Conservation (phyloP, 2,797 vertebrate species). For the Pelodytes ibericus region DNA sequence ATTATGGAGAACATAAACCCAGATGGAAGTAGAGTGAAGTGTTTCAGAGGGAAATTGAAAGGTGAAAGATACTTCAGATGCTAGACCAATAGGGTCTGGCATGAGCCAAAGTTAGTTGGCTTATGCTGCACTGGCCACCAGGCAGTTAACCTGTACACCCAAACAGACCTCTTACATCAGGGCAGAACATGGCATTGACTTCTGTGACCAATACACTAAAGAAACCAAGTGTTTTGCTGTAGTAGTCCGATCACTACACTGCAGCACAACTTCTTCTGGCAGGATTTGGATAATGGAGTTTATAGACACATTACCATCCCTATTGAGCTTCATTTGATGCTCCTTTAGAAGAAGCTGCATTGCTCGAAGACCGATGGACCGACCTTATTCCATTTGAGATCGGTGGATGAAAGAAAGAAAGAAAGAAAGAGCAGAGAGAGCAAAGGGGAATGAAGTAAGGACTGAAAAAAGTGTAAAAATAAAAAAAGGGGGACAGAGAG, state of each 20-base stretch:
- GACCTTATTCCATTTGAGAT: slow-evolving; percentile 18
- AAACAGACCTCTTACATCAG: too few relatives aligned
- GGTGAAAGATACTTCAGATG: too few relatives aligned
- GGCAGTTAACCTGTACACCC: too few relatives aligned
- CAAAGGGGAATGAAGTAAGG: not conserved
- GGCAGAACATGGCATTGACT: not conserved
- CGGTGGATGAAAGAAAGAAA: not conserved
- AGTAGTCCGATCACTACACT: not conserved
- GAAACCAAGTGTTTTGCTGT: not conserved
- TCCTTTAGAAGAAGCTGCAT: not conserved
- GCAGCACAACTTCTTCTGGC: not conserved
- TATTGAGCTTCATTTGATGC: not conserved
- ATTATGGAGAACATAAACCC: too few relatives aligned
- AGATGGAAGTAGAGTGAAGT: too few relatives aligned
- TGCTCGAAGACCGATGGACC: slow-evolving; percentile 14
- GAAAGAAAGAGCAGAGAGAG: not conserved
- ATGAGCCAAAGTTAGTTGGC: too few relatives aligned
- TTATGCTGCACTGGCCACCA: too few relatives aligned
- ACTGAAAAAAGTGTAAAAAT: not conserved
- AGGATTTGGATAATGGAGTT: not conserved
- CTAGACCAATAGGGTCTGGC: too few relatives aligned
- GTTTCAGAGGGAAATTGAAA: too few relatives aligned
- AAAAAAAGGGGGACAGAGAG: not conserved
- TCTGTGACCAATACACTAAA: not conserved
- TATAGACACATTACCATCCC: not conserved